Evolutionary conservation across 2,888 invertebrate species (phyloP), one percentile per base, ranked within the genome.

Genomic region (Pardosa pseudoannulata): DNA sequence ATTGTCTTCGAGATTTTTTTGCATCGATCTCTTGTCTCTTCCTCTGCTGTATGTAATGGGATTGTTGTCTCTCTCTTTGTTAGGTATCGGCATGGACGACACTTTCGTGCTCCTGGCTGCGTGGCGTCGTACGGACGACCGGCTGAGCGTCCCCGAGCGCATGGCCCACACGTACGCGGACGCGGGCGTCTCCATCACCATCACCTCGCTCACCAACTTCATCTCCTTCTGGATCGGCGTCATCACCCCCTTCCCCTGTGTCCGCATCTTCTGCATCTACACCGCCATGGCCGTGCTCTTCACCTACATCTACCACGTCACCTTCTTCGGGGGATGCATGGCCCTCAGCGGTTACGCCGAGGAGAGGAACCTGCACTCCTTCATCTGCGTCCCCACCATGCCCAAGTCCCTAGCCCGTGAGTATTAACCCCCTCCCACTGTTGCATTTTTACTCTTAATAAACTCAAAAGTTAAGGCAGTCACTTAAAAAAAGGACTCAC

Each of bases 31-130:
- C n/a, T n/a, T n/a, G n/a, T n/a, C n/a, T n/a, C n/a, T n/a, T n/a
- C n/a, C n/a, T n/a, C n/a, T n/a, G n/a, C n/a, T n/a, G n/a, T n/a
- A n/a, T n/a, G n/a, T n/a, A n/a, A n/a, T n/a, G n/a, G n/a, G n/a
- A n/a, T n/a, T 36, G 9, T 9, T 9, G 9, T 36, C 5, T 36
- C 9, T 36, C 9, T 36, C 36, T 36, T 36, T 36, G 9, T 7
- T 91, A 98, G 98, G 97, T 91, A 97, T 98, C 90, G 98, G 98
- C 87, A 97, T 98, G 88, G 98, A 98, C 91, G 98, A 98, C 91
- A 97, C 97, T 0, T 98, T 98, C 91, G 97, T 98, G 19, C 97
- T 98, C 96, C 92, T 97, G 90, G 97, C 97, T 1, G 97, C 97
- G 0, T 98, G 98, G 98, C 93, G 98, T 87, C 93, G 97, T 75